Percentiles rank a stretch among this genome's conserved stretches.
Evolutionary conservation across 2,888 invertebrate species (phyloP).

Genomic region (Mythimna impura): DNA sequence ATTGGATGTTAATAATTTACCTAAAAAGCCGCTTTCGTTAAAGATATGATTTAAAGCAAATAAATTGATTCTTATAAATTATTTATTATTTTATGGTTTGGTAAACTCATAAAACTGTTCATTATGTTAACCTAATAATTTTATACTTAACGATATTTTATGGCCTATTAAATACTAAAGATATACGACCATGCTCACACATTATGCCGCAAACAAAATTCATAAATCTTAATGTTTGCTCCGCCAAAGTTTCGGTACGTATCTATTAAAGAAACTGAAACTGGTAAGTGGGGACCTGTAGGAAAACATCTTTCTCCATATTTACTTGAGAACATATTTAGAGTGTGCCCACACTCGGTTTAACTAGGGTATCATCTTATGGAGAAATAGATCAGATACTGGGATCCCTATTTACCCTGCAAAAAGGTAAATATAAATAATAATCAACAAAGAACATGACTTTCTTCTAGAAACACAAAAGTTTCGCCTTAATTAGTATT

Average conservation of each 20-base stretch:
- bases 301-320: not conserved
- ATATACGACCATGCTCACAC: constrained; percentile 18
- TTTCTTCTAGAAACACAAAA: too few relatives aligned
- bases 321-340: too few relatives aligned
- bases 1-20: too few relatives aligned
- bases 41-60: too few relatives aligned
- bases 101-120: not conserved
- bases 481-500: too few relatives aligned
- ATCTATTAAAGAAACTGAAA: constrained; percentile 10
- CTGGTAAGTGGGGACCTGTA: not conserved
- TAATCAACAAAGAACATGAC: too few relatives aligned
- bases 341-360: too few relatives aligned
- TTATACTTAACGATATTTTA: constrained; percentile 40
- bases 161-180: constrained; percentile 36
- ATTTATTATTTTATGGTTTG: constrained; percentile 1
- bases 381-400: too few relatives aligned
- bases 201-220: constrained; percentile 48
- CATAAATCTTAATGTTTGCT: constrained; percentile 53
- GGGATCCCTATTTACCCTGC: too few relatives aligned
- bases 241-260: constrained; percentile 18
- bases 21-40: too few relatives aligned
- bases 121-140: constrained; percentile 12
- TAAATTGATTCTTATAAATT: not conserved
- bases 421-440: too few relatives aligned
- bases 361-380: too few relatives aligned